Conservation (phyloP, 2,797 vertebrate species). For the Aldrovandia affinis region DNA sequence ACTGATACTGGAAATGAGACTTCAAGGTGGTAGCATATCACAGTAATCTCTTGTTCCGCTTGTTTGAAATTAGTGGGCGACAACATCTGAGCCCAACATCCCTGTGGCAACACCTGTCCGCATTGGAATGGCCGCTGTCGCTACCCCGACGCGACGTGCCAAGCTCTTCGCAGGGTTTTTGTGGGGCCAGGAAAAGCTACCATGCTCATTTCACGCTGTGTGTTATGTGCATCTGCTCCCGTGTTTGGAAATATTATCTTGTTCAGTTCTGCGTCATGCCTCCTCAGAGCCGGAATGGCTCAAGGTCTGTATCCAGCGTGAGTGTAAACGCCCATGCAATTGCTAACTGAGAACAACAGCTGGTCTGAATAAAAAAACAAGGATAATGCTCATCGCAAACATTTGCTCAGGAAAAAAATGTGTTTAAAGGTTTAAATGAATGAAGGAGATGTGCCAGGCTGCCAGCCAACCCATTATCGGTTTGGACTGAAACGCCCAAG, state of each 20-base stretch:
- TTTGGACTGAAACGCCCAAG: neutral
- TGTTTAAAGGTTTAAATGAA: neutral
- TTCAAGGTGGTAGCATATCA: slow-evolving; percentile 18
- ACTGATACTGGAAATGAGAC: too few species aligned
- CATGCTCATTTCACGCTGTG: slow-evolving; percentile 30
- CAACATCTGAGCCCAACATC: slow-evolving; percentile 28
- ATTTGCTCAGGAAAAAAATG: neutral
- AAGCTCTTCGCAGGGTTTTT: slow-evolving; percentile 27
- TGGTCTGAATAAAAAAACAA: neutral
- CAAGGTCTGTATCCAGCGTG: neutral
- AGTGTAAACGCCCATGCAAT: slow-evolving; percentile 3
- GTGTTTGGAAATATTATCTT: slow-evolving; percentile 31
- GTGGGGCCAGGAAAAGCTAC: slow-evolving; percentile 27
- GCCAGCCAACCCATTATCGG: neutral
- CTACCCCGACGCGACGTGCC: slow-evolving; percentile 20
- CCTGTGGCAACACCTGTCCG: slow-evolving; percentile 25
- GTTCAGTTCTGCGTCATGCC: slow-evolving; percentile 16
- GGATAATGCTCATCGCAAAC: neutral
- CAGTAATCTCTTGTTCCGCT: slow-evolving; percentile 29
- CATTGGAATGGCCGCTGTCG: neutral
- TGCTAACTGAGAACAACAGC: neutral
- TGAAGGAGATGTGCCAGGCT: neutral
- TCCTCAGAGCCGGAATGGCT: neutral
- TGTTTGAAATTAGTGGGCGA: slow-evolving; percentile 25
- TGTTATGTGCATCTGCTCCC: slow-evolving; percentile 29